Evolutionary conservation across 2,113 vertebrate species (phyloP).

Genomic region (Sebastes schlegelii): DNA sequence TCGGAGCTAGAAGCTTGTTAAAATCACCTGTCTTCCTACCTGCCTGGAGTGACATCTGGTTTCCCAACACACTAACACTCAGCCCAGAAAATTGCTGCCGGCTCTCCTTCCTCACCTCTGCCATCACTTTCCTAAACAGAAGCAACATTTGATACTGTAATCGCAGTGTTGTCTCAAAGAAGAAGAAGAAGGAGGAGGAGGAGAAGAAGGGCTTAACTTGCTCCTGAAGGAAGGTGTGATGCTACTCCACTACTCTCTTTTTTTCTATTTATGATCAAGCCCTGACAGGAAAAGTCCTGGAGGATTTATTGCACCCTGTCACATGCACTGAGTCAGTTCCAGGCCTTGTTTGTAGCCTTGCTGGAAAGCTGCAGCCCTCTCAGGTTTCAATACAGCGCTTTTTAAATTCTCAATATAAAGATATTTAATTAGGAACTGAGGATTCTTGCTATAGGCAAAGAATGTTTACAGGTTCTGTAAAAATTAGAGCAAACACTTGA

Average conservation of each 20-base stretch:
- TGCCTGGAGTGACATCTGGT: constrained; percentile 76
- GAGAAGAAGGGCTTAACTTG: constrained; percentile 51
- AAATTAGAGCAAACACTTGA: not conserved
- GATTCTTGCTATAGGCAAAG: not conserved
- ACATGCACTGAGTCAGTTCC: constrained; percentile 47
- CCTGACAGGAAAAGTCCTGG: constrained; percentile 73
- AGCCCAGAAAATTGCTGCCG: constrained; percentile 47
- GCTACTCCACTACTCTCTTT: constrained; percentile 36
- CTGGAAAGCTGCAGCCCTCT: constrained; percentile 44
- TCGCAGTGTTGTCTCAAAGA: constrained; percentile 65
- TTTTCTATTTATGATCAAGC: constrained; percentile 67
- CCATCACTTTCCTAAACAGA: constrained; percentile 65
- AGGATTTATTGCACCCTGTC: constrained; percentile 72
- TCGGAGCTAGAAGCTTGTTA: constrained; percentile 67
- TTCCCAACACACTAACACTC: constrained; percentile 59
- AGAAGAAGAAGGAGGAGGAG: constrained; percentile 17
- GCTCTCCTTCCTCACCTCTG: constrained; percentile 57
- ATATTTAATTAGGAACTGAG: not conserved
- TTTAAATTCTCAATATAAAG: not conserved
- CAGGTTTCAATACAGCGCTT: constrained; percentile 4
- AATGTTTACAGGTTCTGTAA: not conserved
- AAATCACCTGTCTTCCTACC: constrained; percentile 71
- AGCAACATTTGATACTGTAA: constrained; percentile 81
- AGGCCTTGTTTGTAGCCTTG: constrained; percentile 58
- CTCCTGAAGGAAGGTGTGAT: constrained; percentile 62